Evolutionary conservation across 2,797 vertebrate species (phyloP).

Genomic region (Chloroceryle amazona): DNA sequence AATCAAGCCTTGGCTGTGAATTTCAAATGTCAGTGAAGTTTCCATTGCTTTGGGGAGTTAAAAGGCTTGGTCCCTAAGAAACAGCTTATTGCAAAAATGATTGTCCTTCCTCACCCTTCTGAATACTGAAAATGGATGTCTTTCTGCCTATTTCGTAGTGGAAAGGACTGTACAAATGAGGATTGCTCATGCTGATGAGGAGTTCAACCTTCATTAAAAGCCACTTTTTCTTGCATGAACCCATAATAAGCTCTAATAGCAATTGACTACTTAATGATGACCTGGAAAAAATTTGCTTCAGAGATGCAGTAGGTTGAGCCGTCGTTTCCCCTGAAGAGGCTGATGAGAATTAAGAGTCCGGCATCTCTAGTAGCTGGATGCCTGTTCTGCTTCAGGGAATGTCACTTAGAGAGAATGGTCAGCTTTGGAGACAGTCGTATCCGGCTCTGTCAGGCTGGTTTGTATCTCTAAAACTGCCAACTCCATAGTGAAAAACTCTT

Average conservation of each 20-base stretch:
- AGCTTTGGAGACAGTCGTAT: background rate
- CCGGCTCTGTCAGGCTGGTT: background rate
- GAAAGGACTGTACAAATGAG: background rate
- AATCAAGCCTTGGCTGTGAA: background rate
- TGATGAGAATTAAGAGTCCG: background rate
- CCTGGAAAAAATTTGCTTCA: background rate
- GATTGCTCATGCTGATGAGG: background rate
- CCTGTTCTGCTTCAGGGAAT: background rate
- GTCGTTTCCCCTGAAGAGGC: background rate
- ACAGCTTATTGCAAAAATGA: background rate
- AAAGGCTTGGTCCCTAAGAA: background rate
- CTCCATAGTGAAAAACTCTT: background rate
- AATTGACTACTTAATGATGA: background rate
- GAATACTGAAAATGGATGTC: background rate
- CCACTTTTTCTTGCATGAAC: background rate
- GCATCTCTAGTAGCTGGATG: background rate
- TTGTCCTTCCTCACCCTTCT: background rate
- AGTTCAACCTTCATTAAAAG: background rate
- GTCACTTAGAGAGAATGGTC: background rate
- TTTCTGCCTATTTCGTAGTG: background rate
- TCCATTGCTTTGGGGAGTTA: background rate
- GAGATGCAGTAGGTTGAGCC: background rate
- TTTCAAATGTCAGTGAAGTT: background rate
- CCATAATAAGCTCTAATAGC: background rate
- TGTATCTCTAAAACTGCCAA: background rate